Base-by-base conservation (phyloP, 2,888 invertebrate species). In the Tuta absoluta region DNA sequence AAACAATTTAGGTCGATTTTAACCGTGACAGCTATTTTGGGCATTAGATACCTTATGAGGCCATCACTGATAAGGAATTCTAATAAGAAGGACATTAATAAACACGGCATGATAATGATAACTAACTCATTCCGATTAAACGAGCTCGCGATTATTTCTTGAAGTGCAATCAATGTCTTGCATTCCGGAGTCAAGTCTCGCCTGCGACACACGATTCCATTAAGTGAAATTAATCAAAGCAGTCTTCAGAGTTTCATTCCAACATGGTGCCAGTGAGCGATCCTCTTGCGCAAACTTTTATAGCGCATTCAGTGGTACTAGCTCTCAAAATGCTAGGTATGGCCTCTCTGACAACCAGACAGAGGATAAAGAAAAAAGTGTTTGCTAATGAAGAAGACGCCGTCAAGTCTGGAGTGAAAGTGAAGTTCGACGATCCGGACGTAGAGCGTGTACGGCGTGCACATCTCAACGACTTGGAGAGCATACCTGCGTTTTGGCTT, bases 401-500 rank as follows among this genome's bases (percentile, higher is more conserved):
- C 0, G 78, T 69, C 63, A 8, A 37, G 1, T 41, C 53, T 1
- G 77, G 78, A 7, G 82, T 81, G 1, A 75, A 79, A 64, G 79
- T 89, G 57, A 86, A 83, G 66, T 72, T 73, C 0, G 85, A 87
- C 64, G 88, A 86, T 63, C 82, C 80, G 0, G 86, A 87, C 65
- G 87, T 89, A 48, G 90, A 90, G 71, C 72, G 89, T 65, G 81
- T 84, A 33, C 73, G 89, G 51, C 82, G 94, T 79, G 95, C 94
- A 17, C 95, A 95, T 75, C 87, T 93, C 69, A 95, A 95, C 75
- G 95, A 95, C 78, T 77, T 95, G 76, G 95, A 95, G 82, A 95
- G 95, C 79, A 95, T 95, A 65, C 91, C 93, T 0, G 88, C 92
- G 17, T 95, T 95, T 74, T 87, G 94, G 75, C 71, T 93, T 14